Conservation (phyloP, 2,797 vertebrate genomes). For the Champsocephalus gunnari region DNA sequence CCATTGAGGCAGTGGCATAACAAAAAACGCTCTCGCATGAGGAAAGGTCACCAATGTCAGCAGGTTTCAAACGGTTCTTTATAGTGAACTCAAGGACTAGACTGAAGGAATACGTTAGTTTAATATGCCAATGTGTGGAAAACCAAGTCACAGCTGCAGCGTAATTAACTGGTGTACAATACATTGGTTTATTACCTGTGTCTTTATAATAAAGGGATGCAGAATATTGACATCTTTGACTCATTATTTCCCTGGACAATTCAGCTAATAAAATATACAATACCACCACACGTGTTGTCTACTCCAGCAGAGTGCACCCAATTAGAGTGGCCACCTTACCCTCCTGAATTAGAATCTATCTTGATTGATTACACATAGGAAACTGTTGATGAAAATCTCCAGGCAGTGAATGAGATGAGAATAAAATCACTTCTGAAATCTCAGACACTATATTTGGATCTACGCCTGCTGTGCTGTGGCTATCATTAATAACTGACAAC, state of each 20-base stretch:
- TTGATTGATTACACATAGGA: constrained; percentile 30
- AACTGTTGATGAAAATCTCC: constrained; percentile 16
- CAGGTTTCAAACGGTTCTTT: background rate
- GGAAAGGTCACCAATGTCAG: constrained; percentile 11
- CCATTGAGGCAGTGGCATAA: background rate
- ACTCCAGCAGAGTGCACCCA: background rate
- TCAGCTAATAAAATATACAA: background rate
- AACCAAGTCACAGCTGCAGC: background rate
- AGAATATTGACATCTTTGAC: constrained; percentile 1
- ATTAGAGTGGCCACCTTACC: background rate
- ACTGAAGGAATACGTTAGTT: background rate
- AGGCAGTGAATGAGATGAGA: constrained; percentile 7
- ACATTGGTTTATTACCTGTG: background rate
- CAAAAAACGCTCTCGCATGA: background rate
- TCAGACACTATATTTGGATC: constrained; percentile 1
- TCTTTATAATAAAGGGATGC: background rate
- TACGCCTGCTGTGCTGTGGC: background rate
- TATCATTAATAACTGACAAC: constrained; percentile 21
- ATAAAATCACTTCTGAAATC: constrained; percentile 4
- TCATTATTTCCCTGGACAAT: constrained; percentile 5
- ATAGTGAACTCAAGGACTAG: background rate
- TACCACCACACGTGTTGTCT: background rate
- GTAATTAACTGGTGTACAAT: background rate
- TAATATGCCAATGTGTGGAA: background rate
- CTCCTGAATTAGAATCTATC: constrained; percentile 2